These are phyloP conservation scores for Sylvilagus bachmani DNA, from an alignment of 2,113 vertebrate genomes.

Conservation along the genomic window DNA sequence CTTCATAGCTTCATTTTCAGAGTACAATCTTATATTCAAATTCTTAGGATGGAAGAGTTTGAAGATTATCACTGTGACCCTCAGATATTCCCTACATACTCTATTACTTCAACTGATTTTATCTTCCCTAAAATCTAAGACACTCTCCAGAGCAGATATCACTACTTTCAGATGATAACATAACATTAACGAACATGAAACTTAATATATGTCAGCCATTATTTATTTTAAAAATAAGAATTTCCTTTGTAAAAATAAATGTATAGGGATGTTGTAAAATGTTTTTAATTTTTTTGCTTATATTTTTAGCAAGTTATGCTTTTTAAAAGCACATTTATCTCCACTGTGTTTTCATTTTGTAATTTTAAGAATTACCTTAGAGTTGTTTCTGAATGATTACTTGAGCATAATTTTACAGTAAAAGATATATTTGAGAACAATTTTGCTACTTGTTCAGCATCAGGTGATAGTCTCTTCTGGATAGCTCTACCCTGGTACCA, in stretches of 20 bases:
- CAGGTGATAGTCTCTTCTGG: neutral
- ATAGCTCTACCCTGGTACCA: constrained; percentile 22
- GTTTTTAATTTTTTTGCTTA: neutral
- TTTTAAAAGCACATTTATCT: neutral
- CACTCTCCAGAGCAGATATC: constrained; percentile 36
- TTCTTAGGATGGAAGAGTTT: constrained; percentile 46
- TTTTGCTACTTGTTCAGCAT: neutral
- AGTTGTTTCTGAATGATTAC: neutral
- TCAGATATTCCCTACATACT: neutral
- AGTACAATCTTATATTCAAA: constrained; percentile 7
- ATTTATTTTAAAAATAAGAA: constrained; percentile 49
- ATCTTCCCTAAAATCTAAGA: constrained; percentile 62
- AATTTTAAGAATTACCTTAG: constrained; percentile 30
- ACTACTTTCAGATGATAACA: constrained; percentile 55
- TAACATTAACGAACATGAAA: constrained; percentile 59
- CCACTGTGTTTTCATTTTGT: constrained; percentile 16
- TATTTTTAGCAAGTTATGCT: neutral
- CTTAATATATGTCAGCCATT: neutral
- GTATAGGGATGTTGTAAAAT: neutral
- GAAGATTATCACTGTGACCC: neutral
- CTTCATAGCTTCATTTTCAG: constrained; percentile 24
- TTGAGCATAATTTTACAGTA: constrained; percentile 10
- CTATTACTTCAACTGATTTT: constrained; percentile 8
- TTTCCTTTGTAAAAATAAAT: constrained; percentile 57
- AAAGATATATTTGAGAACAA: neutral